Evolutionary conservation across 92 coral and sea anemone genomes (phyloP).

Genomic region (Epizoanthus ramosus): DNA sequence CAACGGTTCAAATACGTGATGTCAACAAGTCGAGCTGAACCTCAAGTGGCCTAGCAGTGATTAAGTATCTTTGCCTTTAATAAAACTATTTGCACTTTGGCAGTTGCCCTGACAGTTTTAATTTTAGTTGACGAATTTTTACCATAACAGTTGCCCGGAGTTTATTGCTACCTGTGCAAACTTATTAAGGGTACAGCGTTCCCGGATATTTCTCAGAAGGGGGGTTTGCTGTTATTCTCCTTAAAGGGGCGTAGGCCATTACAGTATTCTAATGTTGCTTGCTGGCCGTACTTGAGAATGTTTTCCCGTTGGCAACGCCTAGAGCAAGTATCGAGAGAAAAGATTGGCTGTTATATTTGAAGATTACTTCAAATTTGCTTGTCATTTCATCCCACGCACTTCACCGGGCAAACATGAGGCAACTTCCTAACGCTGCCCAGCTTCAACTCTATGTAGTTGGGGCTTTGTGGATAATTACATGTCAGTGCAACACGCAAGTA

Average conservation of each 20-base stretch:
- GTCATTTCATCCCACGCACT: slow-evolving; percentile 35
- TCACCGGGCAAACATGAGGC: slow-evolving; percentile 11
- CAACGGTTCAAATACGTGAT: neutral
- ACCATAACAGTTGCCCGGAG: neutral
- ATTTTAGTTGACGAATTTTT: neutral
- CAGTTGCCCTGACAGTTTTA: neutral
- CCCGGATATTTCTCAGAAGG: neutral
- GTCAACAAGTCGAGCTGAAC: slow-evolving; percentile 22
- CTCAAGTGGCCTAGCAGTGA: slow-evolving; percentile 9
- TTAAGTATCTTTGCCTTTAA: neutral
- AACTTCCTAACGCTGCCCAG: neutral
- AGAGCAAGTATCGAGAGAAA: slow-evolving; percentile 1
- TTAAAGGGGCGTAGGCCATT: neutral
- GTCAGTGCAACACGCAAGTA: slow-evolving; percentile 1
- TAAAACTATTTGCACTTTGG: slow-evolving; percentile 12
- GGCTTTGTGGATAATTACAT: neutral
- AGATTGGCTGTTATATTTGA: neutral
- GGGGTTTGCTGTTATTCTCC: no score
- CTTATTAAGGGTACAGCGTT: neutral
- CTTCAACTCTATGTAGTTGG: neutral
- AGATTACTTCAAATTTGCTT: slow-evolving; percentile 30
- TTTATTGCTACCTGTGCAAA: neutral
- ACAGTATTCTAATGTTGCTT: neutral
- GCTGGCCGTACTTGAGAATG: neutral
- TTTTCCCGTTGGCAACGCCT: slow-evolving; percentile 28